Evolutionary conservation across 2,888 invertebrate species (phyloP), one percentile per base, ranked within the genome.

Genomic region (Drosophila trichaetosa): DNA sequence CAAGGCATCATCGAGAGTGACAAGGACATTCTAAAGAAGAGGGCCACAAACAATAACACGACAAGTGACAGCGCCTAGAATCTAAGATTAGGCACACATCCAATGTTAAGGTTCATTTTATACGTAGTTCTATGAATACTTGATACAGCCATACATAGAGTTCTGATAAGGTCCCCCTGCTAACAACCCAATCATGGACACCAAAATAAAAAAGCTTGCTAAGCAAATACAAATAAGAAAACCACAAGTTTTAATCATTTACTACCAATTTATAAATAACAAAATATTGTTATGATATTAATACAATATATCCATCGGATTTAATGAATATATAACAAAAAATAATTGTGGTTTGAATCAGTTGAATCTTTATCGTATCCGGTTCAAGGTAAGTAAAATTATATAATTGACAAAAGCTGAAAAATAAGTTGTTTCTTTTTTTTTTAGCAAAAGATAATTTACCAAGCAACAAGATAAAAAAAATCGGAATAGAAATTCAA

Each of bases 1-100:
- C 94, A 94, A 79, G 94, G 94, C 71, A 94, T 94, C 91, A 87
- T 94, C 36, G 94, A 94, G 77, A 91, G 94, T 71, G 94, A 94
- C 84, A 94, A 94, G 85, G 93, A 94, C 77, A 92, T 78, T 66
- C 83, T 94, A 42, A 94, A 94, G 62, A 92, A 91, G 68, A 65
- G 40, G 18, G 34, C 48, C 13, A 57, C 64, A 56, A 71, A 4
- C 16, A 46, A 46, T 24, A 24, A 46, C 63, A 58, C 52, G 3
- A 11, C 40, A 46, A 64, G 48, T 60, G 62, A 63, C 66, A 82
- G 36, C 38, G 78, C 54, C 49, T 75, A 70, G 31, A 66, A 51
- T 51, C 21, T 24, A 60, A 64, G 33, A 51, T 42, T 53, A 53
- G 38, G 52, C 38, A 42, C 48, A 42, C 58, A 40, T 58, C 48